Percentiles rank a stretch among this genome's conserved stretches.
These are phyloP conservation scores for Holothuria glaberrima DNA, from an alignment of 35 echinoderm and acorn worm species.

Conservation along the genomic window DNA sequence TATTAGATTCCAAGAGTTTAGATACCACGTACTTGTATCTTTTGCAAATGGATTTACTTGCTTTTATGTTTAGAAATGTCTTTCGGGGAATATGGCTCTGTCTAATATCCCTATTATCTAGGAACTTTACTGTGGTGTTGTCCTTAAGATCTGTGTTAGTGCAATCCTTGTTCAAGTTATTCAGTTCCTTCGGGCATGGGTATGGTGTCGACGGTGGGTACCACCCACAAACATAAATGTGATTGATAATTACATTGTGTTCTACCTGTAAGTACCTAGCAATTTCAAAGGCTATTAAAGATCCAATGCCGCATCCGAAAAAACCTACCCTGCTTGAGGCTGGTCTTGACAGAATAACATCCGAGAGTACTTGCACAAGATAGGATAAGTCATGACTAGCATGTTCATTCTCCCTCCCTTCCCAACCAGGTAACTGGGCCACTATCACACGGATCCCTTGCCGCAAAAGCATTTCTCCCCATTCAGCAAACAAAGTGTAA, in stretches of 20 bases:
- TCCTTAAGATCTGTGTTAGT: too few relatives aligned
- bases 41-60: background rate
- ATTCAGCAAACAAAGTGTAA: background rate
- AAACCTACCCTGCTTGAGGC: background rate
- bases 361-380: background rate
- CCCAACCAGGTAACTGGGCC: background rate
- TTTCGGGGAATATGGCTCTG: background rate
- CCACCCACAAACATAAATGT: background rate
- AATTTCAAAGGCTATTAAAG: slow-evolving; percentile 6
- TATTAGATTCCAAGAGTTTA: background rate
- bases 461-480: background rate
- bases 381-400: background rate
- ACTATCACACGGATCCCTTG: background rate
- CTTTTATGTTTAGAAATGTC: background rate
- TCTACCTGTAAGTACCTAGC: background rate
- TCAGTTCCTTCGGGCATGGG: background rate
- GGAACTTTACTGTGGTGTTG: background rate
- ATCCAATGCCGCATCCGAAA: slow-evolving; percentile 5
- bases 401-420: background rate
- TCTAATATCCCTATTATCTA: slow-evolving; percentile 17
- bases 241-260: background rate
- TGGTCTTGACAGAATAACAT: background rate
- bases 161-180: background rate
- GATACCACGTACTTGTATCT: background rate
- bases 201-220: background rate